Evolutionary conservation across 2,113 vertebrate species (phyloP).

Genomic region (Rhea pennata): DNA sequence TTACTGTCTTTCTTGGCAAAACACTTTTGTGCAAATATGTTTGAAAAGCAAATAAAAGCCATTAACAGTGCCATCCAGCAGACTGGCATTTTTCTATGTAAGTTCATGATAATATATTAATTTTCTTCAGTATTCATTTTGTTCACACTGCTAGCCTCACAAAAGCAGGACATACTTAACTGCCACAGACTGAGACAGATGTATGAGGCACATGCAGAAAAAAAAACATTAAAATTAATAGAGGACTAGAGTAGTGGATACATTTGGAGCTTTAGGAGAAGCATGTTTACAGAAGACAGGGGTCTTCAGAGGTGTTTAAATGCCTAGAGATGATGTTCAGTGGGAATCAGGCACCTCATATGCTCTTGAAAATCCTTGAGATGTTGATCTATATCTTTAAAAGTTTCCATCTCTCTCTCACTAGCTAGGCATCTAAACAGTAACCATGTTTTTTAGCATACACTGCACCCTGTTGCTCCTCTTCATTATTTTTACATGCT

Average conservation of each 20-base stretch:
- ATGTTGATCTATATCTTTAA: neutral
- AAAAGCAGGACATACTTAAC: neutral
- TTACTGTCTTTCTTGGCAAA: neutral
- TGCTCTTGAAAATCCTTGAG: neutral
- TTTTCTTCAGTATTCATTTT: neutral
- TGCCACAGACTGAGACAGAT: neutral
- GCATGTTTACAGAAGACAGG: neutral
- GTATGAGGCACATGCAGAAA: fast-evolving
- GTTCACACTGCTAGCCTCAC: neutral
- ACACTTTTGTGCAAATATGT: neutral
- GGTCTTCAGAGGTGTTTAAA: neutral
- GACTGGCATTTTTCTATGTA: neutral
- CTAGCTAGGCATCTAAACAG: neutral
- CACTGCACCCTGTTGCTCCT: neutral
- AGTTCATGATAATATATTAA: neutral
- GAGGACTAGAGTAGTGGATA: neutral
- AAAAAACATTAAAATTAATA: neutral
- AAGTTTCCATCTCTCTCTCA: neutral
- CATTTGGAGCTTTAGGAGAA: neutral
- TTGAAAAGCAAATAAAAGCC: neutral
- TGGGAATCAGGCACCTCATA: neutral
- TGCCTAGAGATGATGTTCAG: neutral
- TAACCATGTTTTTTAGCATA: neutral
- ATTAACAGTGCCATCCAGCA: neutral
- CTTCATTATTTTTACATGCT: neutral